phyloP scores from a whole-genome alignment of 1,140 invertebrate genomes.

The Drosophila obscura region DNA sequence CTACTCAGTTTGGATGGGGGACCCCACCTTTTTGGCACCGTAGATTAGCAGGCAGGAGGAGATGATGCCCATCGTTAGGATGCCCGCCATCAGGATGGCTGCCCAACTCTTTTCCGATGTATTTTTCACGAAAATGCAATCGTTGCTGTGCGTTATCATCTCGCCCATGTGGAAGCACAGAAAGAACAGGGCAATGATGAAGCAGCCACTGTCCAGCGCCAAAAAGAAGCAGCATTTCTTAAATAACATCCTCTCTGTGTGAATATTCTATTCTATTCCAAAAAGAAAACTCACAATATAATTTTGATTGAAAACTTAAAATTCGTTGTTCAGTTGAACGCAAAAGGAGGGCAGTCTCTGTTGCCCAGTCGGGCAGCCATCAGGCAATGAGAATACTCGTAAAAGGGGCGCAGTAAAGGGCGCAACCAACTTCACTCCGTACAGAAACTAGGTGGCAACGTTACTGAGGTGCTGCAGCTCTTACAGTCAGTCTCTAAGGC shows the following conservation, averaged over 20 bases:
- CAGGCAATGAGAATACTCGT: background rate
- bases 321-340: slow-evolving; percentile 14
- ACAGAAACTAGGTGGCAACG: too few species aligned
- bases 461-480: too few species aligned
- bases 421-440: too few species aligned
- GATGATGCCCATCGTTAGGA: slow-evolving; percentile 17
- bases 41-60: slow-evolving; percentile 14
- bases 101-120: slow-evolving; percentile 19
- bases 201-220: slow-evolving; percentile 35
- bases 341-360: background rate
- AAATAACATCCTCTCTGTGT: slow-evolving; percentile 21
- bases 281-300: slow-evolving; percentile 5
- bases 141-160: slow-evolving; percentile 28
- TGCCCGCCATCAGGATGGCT: slow-evolving; percentile 6
- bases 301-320: slow-evolving; percentile 25
- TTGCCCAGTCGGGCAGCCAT: too few species aligned
- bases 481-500: too few species aligned
- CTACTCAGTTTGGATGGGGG: too few species aligned
- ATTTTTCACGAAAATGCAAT: slow-evolving; percentile 44
- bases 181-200: slow-evolving; percentile 28
- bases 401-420: background rate
- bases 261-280: background rate
- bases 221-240: slow-evolving; percentile 37
- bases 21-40: too few species aligned
- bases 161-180: slow-evolving; percentile 45